Evolutionary conservation across 2,113 vertebrate species (phyloP), one percentile per base, ranked within the genome.

Genomic region (Labeo rohita): DNA sequence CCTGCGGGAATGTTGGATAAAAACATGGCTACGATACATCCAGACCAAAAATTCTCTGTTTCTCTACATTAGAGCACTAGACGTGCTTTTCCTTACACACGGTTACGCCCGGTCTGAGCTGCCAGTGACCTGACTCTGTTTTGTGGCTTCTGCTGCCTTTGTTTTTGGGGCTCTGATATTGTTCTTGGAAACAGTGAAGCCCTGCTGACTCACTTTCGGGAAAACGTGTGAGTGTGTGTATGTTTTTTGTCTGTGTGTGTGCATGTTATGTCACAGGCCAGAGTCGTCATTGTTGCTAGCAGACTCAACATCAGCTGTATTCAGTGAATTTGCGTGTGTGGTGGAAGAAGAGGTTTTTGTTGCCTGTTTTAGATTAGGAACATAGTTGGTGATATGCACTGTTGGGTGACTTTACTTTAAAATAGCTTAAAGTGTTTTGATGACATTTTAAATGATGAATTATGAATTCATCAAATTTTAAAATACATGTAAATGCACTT

Each of bases 201-300:
- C 63, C 83, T 74, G 72, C 88, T 85, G 85, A 89, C 85, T 87
- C 88, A 87, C 83, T 87, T 89, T 89, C 79, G 84, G 85, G 87
- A 86, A 88, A 87, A 56, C n/a, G 56, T 75, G 56, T 18, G 28
- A 80, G 80, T n/a, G 84, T 85, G 79, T 85, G 85, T 86, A 68
- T 83, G 43, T 78, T 49, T 28, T 82, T 80, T 79, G 61, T 59
- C 47, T 34, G 39, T 84, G n/a, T 77, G 79, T 80, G 80, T 75
- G 66, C 28, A 45, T 86, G 87, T 86, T 88, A 85, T 74, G 52
- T 89, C 85, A 89, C 68, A 80, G 16, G 11, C 39, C 75, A 28
- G 84, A 86, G 65, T 50, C 34, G 70, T 85, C 70, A 77, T 82
- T 66, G 56, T 85, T 73, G 83, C 18, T 85, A 85, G 61, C 84